Conservation (phyloP, 2,113 vertebrate genomes). For the Excalfactoria chinensis region DNA sequence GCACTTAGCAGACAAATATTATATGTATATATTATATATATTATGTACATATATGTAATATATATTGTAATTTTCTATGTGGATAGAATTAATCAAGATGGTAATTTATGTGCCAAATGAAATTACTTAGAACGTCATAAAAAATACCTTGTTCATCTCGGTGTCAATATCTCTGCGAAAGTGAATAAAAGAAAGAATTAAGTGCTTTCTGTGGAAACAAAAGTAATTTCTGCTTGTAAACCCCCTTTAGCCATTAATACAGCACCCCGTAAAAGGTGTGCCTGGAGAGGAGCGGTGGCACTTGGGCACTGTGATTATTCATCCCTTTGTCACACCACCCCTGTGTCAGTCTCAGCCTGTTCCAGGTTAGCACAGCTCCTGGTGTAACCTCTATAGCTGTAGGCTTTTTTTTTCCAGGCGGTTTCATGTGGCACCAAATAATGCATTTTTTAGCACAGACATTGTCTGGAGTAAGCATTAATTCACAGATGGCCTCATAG, state of each 20-base stretch:
- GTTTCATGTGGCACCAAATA: neutral
- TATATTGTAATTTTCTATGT: neutral
- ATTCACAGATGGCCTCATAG: neutral
- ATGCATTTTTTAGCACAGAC: neutral
- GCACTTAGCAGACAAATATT: neutral
- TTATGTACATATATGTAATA: too few relatives aligned
- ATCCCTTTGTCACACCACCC: neutral
- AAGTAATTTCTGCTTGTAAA: neutral
- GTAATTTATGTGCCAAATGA: neutral
- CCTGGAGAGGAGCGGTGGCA: neutral
- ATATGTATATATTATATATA: too few relatives aligned
- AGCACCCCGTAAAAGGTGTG: neutral
- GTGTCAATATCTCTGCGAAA: neutral
- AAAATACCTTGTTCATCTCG: neutral
- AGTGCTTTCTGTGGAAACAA: neutral
- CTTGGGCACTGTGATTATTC: neutral
- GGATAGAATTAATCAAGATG: neutral
- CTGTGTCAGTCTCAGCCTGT: neutral
- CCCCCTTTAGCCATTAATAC: neutral
- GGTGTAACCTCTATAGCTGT: fast-evolving
- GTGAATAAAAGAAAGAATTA: neutral
- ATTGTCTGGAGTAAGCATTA: neutral
- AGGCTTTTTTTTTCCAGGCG: neutral
- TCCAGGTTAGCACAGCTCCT: neutral
- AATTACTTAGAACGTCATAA: neutral